Base-by-base conservation (phyloP, 2,113 vertebrate genomes). In the Aldabrachelys gigantea region DNA sequence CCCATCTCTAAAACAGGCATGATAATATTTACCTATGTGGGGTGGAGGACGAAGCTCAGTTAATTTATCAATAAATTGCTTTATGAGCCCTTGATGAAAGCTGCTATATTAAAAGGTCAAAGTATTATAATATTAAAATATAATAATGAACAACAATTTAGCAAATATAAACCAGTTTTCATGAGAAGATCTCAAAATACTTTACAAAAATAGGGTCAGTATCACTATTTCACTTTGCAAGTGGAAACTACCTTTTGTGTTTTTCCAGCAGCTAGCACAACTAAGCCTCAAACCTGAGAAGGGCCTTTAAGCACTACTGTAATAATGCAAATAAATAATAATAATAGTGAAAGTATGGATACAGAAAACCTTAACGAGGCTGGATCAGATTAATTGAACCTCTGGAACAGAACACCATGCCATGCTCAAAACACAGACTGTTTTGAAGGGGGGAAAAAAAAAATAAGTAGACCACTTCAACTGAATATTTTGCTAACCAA, bases 191-290 rank as follows among this genome's bases (percentile, higher is more conserved):
- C 84, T 84, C 65, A 92, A 41, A 35, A 50, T 52, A 86, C 41
- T 81, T 44, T 54, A 11, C 56, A 84, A 82, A 75, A 62, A 14
- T 29, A 62, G 12, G 92, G 90, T 94, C 95, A 97, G 95, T 95
- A 97, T 75, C 80, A 38, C 41, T 88, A 35, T 56, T 82, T 44
- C 76, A 87, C 72, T 83, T 57, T 88, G 91, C 44, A 87, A 5
- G 10, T 41, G 72, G 53, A 92, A 49, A 92, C 4, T 56, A 38
- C 22, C n/a, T 41, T 29, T 84, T 91, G 29, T 56, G 19, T 81
- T 92, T 92, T 85, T 22, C 69, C 82, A 90, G 27, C 65, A 82
- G 80, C 83, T 92, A 27, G 54, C 87, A 78, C 47, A 82, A 89
- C 21, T 41, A 62, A 94, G 41, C 21, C 69, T 54, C 22, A 85